Evolutionary conservation across 2,888 invertebrate species (phyloP).

Genomic region (Limnephilus auricula): DNA sequence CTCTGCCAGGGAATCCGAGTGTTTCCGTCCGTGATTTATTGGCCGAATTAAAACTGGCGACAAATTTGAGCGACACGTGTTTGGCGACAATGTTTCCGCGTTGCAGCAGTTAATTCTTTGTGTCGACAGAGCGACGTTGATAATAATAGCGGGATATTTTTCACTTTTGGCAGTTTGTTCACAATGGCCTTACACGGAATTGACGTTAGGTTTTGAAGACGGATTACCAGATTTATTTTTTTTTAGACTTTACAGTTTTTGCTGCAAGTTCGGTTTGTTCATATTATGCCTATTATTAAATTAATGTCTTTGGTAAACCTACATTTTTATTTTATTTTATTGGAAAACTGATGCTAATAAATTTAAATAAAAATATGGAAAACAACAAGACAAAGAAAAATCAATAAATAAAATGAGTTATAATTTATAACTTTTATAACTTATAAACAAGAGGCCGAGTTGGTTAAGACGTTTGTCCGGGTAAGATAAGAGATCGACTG

Average conservation of each 20-base stretch:
- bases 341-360: too few relatives aligned
- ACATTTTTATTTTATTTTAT: too few relatives aligned
- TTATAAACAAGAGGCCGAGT: too few relatives aligned
- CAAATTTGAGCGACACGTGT: slow-evolving; percentile 32
- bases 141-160: not conserved
- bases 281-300: not conserved
- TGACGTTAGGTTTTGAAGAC: slow-evolving; percentile 19
- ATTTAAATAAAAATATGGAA: too few relatives aligned
- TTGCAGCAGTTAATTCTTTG: slow-evolving; percentile 15
- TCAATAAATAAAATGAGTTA: too few relatives aligned
- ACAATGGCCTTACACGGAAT: slow-evolving; percentile 8
- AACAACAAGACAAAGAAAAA: too few relatives aligned
- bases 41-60: slow-evolving; percentile 19
- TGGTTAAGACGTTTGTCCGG: too few relatives aligned
- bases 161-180: slow-evolving; percentile 42
- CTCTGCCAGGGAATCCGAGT: not conserved
- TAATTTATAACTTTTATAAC: too few relatives aligned
- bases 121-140: slow-evolving; percentile 7
- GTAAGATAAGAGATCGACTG: too few relatives aligned
- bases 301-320: not conserved
- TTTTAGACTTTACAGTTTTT: not conserved
- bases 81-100: slow-evolving; percentile 20
- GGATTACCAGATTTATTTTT: not conserved
- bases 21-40: not conserved
- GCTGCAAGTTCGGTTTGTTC: not conserved